Evolutionary conservation across 1,140 invertebrate genomes (phyloP).

Genomic region (Diorhabda sublineata): DNA sequence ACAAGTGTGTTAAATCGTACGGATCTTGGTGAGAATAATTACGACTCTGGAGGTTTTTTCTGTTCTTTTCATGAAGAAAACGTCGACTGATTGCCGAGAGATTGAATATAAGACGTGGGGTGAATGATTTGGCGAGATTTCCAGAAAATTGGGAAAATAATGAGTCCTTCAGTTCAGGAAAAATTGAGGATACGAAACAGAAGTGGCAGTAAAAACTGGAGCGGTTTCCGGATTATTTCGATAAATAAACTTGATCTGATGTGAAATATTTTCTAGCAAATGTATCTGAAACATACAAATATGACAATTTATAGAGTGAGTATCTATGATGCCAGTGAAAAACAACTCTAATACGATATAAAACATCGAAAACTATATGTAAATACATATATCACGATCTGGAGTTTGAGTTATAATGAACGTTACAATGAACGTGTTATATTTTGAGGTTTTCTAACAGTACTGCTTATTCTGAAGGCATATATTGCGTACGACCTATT

Average conservation of each 20-base stretch:
- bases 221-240: neutral
- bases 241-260: neutral
- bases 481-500: too few species aligned
- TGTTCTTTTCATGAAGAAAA: neutral
- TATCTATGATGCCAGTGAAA: too few species aligned
- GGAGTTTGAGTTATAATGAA: too few species aligned
- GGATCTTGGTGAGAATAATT: constrained; percentile 2
- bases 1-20: constrained; percentile 1
- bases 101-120: constrained; percentile 2
- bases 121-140: neutral
- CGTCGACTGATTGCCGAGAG: constrained; percentile 6
- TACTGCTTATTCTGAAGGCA: too few species aligned
- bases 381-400: too few species aligned
- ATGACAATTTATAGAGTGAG: neutral
- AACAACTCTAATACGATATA: too few species aligned
- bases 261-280: neutral
- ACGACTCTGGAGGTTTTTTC: constrained; percentile 3
- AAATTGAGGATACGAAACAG: neutral
- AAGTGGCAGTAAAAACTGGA: neutral
- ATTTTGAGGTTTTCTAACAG: too few species aligned
- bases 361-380: too few species aligned
- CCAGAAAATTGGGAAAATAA: constrained; percentile 2
- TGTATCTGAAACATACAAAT: neutral
- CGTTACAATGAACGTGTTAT: too few species aligned
- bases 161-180: neutral